A percentile compares a stretch with the other conserved stretches of the same genome.
phyloP scores from a whole-genome alignment of 2,797 vertebrate species.

The Champsocephalus esox region DNA sequence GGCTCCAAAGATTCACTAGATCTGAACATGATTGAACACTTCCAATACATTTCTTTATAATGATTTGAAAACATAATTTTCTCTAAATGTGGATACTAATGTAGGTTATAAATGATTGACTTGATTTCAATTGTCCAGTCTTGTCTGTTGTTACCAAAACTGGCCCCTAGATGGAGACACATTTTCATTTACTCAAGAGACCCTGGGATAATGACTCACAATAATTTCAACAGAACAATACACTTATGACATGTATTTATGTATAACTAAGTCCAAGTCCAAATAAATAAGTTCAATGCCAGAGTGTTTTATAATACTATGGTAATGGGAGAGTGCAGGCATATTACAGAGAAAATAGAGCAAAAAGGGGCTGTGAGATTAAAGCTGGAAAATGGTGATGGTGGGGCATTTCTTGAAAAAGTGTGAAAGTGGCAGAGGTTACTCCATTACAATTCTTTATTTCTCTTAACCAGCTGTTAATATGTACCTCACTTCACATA shows the following conservation, averaged over 20 bases:
- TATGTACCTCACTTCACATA: not conserved
- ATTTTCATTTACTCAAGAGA: conserved; percentile 20
- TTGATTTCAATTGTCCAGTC: not conserved
- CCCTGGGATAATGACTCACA: not conserved
- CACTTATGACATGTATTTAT: conserved; percentile 28
- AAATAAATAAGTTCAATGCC: not conserved
- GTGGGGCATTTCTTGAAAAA: not conserved
- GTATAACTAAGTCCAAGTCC: not conserved
- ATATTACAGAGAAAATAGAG: not conserved
- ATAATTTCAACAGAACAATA: conserved; percentile 1
- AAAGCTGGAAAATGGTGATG: not conserved
- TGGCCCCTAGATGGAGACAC: conserved; percentile 79
- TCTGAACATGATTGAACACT: not conserved
- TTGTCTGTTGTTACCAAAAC: conserved; percentile 5
- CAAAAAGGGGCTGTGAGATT: not conserved
- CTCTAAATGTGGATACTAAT: too few species aligned
- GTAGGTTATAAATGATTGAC: too few species aligned
- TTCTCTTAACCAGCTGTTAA: not conserved
- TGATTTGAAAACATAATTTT: not conserved
- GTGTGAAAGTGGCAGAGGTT: not conserved
- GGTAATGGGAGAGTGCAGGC: not conserved
- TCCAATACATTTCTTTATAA: not conserved
- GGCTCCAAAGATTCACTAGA: too few species aligned
- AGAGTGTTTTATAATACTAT: conserved; percentile 10
- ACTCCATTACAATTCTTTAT: not conserved